A percentile compares a stretch with the other conserved stretches of the same genome.
Evolutionary conservation across 2,113 vertebrate species (phyloP).

Genomic region (Micromys minutus): DNA sequence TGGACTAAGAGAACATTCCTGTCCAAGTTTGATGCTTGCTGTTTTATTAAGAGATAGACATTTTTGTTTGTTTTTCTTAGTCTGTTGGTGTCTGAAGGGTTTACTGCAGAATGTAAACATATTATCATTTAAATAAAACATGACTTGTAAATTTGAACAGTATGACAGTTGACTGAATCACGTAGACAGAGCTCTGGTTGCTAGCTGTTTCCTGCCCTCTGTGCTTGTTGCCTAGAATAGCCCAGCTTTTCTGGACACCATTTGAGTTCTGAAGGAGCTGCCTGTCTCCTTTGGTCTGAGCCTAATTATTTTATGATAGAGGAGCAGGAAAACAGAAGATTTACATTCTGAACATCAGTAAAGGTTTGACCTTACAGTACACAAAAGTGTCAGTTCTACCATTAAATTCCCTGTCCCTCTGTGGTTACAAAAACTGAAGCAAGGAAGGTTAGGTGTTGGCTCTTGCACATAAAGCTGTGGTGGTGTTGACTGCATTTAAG

Average conservation of each 20-base stretch:
- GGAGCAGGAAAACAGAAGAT: not conserved
- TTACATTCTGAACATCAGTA: not conserved
- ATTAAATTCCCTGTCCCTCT: not conserved
- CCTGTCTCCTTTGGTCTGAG: not conserved
- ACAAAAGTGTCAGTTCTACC: accelerated
- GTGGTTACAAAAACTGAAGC: not conserved
- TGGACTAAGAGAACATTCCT: conserved; percentile 1
- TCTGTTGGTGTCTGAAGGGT: not conserved
- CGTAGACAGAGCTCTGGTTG: not conserved
- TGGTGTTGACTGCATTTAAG: not conserved
- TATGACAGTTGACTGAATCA: not conserved
- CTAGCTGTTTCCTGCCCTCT: not conserved
- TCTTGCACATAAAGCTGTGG: not conserved
- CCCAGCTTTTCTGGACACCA: not conserved
- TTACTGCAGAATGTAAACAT: not conserved
- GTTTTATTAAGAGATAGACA: not conserved
- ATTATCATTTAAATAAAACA: not conserved
- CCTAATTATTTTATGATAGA: conserved; percentile 25
- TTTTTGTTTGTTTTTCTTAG: not conserved
- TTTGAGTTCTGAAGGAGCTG: not conserved
- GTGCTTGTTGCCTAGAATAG: not conserved
- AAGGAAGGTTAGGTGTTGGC: not conserved
- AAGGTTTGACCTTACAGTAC: not conserved
- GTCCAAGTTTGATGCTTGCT: not conserved
- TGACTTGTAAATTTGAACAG: not conserved